These are phyloP conservation scores for Lamellibrachia satsuma DNA, from an alignment of 2,888 invertebrate species.

Conservation along the genomic window DNA sequence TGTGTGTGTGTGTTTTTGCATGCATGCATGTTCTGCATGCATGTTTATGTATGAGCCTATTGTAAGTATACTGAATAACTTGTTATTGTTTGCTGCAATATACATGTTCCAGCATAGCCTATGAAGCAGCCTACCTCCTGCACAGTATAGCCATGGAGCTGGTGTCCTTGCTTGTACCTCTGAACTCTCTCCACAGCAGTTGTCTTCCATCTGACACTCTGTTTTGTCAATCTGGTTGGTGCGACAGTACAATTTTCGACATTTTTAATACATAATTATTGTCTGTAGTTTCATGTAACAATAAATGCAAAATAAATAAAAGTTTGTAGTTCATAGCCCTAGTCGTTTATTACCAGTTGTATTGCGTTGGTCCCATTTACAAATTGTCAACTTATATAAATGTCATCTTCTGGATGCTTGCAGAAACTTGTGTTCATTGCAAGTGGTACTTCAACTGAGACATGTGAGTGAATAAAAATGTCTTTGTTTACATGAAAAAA, in stretches of 20 bases:
- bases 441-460: too few relatives aligned
- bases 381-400: too few relatives aligned
- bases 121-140: conserved; percentile 21
- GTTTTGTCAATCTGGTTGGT: neutral
- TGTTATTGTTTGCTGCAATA: neutral
- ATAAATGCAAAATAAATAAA: neutral
- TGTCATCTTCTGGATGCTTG: too few relatives aligned
- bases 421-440: too few relatives aligned
- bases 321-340: neutral
- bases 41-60: neutral
- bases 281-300: neutral
- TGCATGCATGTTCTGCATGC: neutral
- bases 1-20: neutral
- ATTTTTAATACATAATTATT: neutral
- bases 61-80: neutral
- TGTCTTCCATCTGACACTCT: neutral
- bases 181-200: conserved; percentile 26
- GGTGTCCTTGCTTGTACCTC: conserved; percentile 32
- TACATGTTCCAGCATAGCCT: neutral
- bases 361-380: too few relatives aligned
- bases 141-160: conserved; percentile 42
- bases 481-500: too few relatives aligned
- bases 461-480: too few relatives aligned
- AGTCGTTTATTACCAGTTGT: too few relatives aligned
- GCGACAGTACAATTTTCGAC: neutral